phyloP scores from a whole-genome alignment of 2,113 vertebrate species.

The Cairina moschata region DNA sequence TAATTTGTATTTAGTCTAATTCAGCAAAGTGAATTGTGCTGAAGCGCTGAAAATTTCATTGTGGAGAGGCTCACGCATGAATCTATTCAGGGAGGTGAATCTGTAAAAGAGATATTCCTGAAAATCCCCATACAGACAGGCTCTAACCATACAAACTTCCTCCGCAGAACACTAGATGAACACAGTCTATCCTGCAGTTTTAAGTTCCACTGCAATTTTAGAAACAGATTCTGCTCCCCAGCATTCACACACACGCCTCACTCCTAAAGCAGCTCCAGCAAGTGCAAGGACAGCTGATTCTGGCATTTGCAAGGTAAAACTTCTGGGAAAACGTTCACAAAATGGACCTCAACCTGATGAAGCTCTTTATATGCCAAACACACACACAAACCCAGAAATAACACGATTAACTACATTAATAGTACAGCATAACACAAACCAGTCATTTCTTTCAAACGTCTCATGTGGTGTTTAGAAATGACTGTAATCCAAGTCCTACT shows the following conservation, averaged over 20 bases:
- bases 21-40: background rate
- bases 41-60: background rate
- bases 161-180: background rate
- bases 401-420: background rate
- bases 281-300: background rate
- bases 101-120: background rate
- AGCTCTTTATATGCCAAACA: background rate
- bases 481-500: background rate
- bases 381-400: background rate
- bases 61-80: background rate
- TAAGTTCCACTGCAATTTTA: background rate
- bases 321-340: background rate
- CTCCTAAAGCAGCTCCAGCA: background rate
- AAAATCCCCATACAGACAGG: background rate
- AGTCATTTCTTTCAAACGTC: background rate
- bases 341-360: background rate
- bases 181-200: background rate
- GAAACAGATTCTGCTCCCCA: background rate
- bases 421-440: background rate
- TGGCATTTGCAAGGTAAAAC: background rate
- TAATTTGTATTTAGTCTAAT: background rate
- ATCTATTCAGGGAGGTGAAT: constrained; percentile 15
- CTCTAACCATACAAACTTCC: background rate
- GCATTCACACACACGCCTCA: background rate
- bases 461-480: background rate